Base-by-base conservation (phyloP, 2,888 invertebrate species). In the Dastarcus helophoroides region DNA sequence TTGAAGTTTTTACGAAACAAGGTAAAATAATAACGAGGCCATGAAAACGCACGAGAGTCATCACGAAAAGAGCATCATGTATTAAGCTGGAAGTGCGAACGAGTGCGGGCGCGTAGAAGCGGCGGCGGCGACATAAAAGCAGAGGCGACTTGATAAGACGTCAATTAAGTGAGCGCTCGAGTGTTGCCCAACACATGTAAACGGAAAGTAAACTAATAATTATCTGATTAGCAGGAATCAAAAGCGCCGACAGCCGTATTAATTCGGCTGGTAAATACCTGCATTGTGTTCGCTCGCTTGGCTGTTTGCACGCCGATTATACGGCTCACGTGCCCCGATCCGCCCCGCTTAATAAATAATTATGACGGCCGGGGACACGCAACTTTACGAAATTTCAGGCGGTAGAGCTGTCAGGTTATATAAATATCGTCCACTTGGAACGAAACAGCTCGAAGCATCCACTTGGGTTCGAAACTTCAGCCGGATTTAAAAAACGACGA, bases 161-260 rank as follows among this genome's bases (percentile, higher is more conserved):
- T 53, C 51, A 51, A 48, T 53, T 51, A 51, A 49, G 36, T 40
- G 37, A 31, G 35, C 32, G 33, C 32, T 38, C 36, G 36, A 37
- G 46, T 50, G 51, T 52, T 51, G 47, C 46, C 47, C 49, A 50
- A 53, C 50, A 51, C 48, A 48, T 50, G 49, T 51, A 48, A 47
- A 42, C 47, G 43, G 46, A 54, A 48, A 46, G 50, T 48, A 50
- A 54, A 51, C 51, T 50, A 50, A 52, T 53, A 54, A 54, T 54
- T 53, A 52, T 53, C 53, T 49, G 52, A 53, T 53, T 54, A 54
- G 47, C 41, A 40, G 35, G 46, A 44, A 46, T 51, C 51, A 53
- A 51, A 53, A 44, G 48, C 43, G 50, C 51, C 52, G 52, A 49
- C 51, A 47, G 44, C 40, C 34, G 46, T 45, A 52, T 50, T 52